Evolutionary conservation across 2,113 vertebrate species (phyloP).

Genomic region (Todiramphus chloris): DNA sequence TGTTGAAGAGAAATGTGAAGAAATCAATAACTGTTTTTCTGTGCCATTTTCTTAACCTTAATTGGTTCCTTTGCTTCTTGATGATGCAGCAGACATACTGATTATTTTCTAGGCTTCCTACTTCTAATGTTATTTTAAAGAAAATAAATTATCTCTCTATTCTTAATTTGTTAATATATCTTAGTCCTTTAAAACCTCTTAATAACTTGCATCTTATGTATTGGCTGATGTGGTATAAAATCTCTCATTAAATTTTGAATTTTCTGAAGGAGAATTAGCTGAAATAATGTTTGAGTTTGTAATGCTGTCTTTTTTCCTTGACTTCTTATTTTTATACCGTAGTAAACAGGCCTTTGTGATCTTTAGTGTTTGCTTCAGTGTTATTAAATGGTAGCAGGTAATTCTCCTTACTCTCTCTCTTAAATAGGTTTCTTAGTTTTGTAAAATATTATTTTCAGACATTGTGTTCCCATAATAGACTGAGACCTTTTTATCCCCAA

Average conservation of each 20-base stretch:
- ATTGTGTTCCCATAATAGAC: background rate
- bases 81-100: background rate
- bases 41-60: background rate
- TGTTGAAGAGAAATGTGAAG: background rate
- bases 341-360: background rate
- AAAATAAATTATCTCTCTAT: background rate
- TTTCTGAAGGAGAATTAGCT: background rate
- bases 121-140: background rate
- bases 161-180: background rate
- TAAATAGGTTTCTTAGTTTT: conserved; percentile 2
- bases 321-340: background rate
- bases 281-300: background rate
- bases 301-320: background rate
- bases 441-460: background rate
- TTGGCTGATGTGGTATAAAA: background rate
- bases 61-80: background rate
- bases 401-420: background rate
- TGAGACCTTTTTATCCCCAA: background rate
- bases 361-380: background rate
- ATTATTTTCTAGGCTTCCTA: background rate
- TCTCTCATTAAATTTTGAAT: background rate
- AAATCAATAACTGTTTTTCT: background rate
- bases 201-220: background rate
- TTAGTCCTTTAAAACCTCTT: background rate
- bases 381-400: background rate